Evolutionary conservation across 2,113 vertebrate genomes (phyloP).

Genomic region (Phainopepla nitens): DNA sequence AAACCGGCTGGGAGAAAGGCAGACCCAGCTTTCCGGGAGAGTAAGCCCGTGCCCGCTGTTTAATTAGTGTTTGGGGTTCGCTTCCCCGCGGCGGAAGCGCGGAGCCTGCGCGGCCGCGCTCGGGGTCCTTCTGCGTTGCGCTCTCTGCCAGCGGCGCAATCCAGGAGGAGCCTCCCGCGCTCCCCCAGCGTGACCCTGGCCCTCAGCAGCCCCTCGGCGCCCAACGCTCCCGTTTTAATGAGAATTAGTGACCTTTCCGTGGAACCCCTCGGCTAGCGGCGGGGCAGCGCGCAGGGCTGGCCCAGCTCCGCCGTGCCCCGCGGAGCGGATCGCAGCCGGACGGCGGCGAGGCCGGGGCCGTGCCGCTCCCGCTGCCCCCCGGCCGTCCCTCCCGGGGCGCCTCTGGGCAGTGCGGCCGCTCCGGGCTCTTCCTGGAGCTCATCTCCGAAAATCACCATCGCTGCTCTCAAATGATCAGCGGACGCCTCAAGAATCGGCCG

Average conservation of each 20-base stretch:
- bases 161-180: background rate
- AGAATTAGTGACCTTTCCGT: background rate
- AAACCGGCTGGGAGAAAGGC: background rate
- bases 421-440: background rate
- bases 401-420: background rate
- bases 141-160: background rate
- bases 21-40: background rate
- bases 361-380: background rate
- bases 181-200: background rate
- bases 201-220: background rate
- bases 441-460: background rate
- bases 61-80: background rate
- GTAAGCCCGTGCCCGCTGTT: background rate
- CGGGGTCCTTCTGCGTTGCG: background rate
- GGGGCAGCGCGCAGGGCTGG: background rate
- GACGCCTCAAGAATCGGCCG: background rate
- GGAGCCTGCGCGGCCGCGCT: background rate
- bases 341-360: background rate
- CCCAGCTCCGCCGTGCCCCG: background rate
- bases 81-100: background rate
- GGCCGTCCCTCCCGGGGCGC: background rate
- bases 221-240: background rate
- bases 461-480: background rate
- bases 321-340: background rate
- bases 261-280: background rate